phyloP scores from a whole-genome alignment of 1,140 invertebrate species.

The Samia ricini region DNA sequence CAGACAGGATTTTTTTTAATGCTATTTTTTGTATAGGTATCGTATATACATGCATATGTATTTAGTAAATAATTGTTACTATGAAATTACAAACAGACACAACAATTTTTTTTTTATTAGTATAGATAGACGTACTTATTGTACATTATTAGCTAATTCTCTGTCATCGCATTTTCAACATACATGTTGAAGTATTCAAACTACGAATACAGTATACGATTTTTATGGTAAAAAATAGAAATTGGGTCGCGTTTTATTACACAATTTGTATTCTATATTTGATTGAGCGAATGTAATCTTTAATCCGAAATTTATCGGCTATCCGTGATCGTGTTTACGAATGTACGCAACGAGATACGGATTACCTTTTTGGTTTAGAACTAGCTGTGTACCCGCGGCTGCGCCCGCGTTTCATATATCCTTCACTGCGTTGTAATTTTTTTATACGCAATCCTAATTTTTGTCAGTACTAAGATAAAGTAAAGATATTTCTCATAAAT shows the following conservation, averaged over 20 bases:
- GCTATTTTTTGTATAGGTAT: too few relatives aligned
- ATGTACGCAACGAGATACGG: neutral
- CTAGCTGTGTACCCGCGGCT: too few relatives aligned
- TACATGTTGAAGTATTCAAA: neutral
- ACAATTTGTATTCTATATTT: neutral
- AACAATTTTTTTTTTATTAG: too few relatives aligned
- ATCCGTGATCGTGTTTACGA: neutral
- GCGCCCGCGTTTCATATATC: neutral
- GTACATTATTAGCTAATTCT: neutral
- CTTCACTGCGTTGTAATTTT: too few relatives aligned
- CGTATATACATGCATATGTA: too few relatives aligned
- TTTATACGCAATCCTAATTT: too few relatives aligned
- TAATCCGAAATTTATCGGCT: neutral
- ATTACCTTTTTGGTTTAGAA: neutral
- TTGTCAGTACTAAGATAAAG: too few relatives aligned
- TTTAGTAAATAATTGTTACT: too few relatives aligned
- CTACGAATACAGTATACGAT: neutral
- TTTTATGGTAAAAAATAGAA: conserved; percentile 4
- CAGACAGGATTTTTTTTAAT: too few relatives aligned
- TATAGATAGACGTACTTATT: too few relatives aligned
- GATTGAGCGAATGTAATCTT: conserved; percentile 1
- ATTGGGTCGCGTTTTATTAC: neutral
- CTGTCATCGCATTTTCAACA: neutral
- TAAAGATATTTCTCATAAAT: too few relatives aligned
- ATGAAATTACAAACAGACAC: too few relatives aligned